Evolutionary conservation across 2,797 vertebrate genomes (phyloP), one percentile per base, ranked within the genome.

Genomic region (Microctenopoma lineatum): DNA sequence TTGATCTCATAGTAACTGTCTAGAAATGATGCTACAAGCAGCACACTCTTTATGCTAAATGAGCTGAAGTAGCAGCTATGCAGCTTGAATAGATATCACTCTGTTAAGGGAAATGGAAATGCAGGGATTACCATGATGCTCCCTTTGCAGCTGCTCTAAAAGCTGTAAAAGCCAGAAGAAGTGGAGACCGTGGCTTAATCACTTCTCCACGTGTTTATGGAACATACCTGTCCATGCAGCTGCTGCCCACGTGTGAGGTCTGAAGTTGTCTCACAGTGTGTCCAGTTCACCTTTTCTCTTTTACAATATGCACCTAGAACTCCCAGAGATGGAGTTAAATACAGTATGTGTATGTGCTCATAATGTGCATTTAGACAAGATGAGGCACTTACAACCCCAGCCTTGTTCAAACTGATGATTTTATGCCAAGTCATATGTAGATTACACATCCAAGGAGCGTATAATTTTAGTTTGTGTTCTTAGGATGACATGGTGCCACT

Each of bases 1-100:
- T 75, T 59, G 61, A 75, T 74, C 51, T 71, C 32, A 39, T 18
- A 45, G 34, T 71, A 71, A 79, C 39, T 58, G 63, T 18, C 52
- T 55, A 57, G 41, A 68, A 59, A 78, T 55, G 45, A 66, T 66
- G 42, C 71, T 70, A 21, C 39, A 27, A 71, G 72, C 16, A 59
- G 68, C 74, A 65, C 55, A 52, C 46, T 21, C 53, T 69, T 67
- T 0, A 42, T 45, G 73, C 25, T 46, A 53, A 83, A 79, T 72
- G 58, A 81, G 52, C 52, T 61, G 51, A 44, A 81, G 69, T 16
- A 59, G 66, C 57, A 61, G 67, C 70, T 10, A 77, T 3, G 36
- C 64, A 36, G 34, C 67, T 25, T 75, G 78, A 77, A 86, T 84
- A 66, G 64, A 77, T 56, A 75, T 72, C 53, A 34, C 44, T 60